Evolutionary conservation across 1,140 invertebrate genomes (phyloP), one percentile per base, ranked within the genome.

Genomic region (Hypothenemus hampei): DNA sequence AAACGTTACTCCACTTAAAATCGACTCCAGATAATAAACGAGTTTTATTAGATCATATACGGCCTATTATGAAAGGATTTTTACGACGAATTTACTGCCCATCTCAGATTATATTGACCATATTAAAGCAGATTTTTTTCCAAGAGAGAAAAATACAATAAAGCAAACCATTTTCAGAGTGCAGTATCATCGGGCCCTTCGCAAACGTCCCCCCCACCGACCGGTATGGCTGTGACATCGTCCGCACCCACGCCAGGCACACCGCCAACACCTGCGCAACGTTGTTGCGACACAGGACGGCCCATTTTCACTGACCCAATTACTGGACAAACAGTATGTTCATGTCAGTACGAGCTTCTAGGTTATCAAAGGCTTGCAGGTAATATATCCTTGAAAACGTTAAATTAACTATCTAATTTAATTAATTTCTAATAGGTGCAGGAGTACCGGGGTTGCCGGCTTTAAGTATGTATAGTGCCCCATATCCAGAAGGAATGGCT

Each of bases 271-370:
- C 74, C 75, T 3, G 69, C 74, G 19, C 77, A 77, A 58, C 78
- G 87, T 60, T 95, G 92, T 75, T 95, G 92, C 73, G 92, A 95
- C 75, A 92, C 89, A 48, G 91, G 91, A 36, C 78, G 91, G 36
- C 89, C 91, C 5, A 83, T 95, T 63, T 90, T 92, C 73, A 92
- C 91, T 57, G 91, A 96, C 73, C 91, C 92, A 6, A 78, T 93
- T 60, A 93, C 89, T 33, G 91, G 91, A 15, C 91, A 94, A 73
- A 91, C 87, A 6, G 84, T 95, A 11, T 96, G 92, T 75, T 93
- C 91, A 52, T 94, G 92, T 75, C 91, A 95, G 73, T 88, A 86
- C 74, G 85, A 84, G 70, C 78, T 87, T 54, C 79, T 85, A 60
- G 87, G 81, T 70, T 93, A 88, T 75, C 89, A 85, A 74, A 81